Evolutionary conservation across 2,113 vertebrate genomes (phyloP).

Genomic region (Anser brachyrhynchus): DNA sequence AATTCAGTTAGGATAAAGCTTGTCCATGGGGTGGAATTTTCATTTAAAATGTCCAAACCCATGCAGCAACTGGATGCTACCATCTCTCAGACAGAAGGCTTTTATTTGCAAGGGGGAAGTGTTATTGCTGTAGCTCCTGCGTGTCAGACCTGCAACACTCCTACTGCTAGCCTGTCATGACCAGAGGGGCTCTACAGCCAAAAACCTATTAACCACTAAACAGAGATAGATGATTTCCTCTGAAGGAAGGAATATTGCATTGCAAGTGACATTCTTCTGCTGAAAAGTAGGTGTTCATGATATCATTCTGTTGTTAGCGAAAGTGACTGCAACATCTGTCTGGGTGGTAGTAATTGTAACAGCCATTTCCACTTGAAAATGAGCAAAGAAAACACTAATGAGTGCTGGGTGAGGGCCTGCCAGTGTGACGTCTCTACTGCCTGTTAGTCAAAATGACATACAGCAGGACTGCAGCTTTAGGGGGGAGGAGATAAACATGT

Average conservation of each 20-base stretch:
- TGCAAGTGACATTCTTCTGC: not conserved
- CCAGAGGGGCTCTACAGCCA: not conserved
- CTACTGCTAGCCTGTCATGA: not conserved
- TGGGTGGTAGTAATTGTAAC: not conserved
- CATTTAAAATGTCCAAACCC: not conserved
- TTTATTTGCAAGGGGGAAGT: not conserved
- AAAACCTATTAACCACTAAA: not conserved
- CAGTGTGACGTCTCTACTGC: not conserved
- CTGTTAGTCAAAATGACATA: not conserved
- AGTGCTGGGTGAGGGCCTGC: not conserved
- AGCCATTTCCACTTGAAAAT: not conserved
- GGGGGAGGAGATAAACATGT: not conserved
- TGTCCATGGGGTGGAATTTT: not conserved
- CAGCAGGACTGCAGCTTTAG: not conserved
- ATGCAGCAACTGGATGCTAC: not conserved
- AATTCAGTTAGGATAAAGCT: constrained; percentile 31
- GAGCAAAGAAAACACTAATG: not conserved
- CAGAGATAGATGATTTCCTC: not conserved
- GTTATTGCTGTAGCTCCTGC: fast-evolving
- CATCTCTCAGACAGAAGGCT: not conserved
- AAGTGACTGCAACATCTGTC: not conserved
- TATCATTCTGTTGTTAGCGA: not conserved
- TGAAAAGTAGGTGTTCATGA: not conserved
- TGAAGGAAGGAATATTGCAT: not conserved
- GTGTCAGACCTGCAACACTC: not conserved